Percentiles rank a stretch among this genome's conserved stretches.
phyloP scores from a whole-genome alignment of 2,888 invertebrate species.

The Caenorhabditis becei region DNA sequence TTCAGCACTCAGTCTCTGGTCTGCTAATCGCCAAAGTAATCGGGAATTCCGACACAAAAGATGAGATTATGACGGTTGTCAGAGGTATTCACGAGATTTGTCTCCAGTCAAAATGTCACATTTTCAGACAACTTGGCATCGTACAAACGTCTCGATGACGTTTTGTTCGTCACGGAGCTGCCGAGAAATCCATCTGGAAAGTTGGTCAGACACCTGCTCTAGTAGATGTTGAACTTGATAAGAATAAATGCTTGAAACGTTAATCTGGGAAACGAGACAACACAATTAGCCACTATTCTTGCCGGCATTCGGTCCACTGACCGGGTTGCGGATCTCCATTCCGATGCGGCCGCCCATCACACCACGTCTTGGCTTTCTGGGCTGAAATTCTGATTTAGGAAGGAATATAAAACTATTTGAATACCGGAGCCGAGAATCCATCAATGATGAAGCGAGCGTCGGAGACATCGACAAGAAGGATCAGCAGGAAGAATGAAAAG shows the following conservation, averaged over 20 bases:
- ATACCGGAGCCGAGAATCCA: background rate
- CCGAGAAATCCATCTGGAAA: conserved; percentile 70
- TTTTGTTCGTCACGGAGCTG: conserved; percentile 56
- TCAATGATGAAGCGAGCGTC: background rate
- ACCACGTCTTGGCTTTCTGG: background rate
- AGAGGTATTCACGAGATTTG: conserved; percentile 43
- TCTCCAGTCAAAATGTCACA: too few relatives aligned
- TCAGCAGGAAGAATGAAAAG: background rate
- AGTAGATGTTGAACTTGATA: conserved; percentile 7
- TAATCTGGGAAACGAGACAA: background rate
- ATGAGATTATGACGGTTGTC: conserved; percentile 51
- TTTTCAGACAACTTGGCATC: conserved; percentile 67
- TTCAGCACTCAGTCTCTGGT: conserved; percentile 13
- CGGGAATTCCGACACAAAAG: conserved; percentile 35
- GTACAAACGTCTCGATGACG: conserved; percentile 66
- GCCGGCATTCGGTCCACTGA: background rate
- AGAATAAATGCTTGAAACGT: conserved; percentile 7
- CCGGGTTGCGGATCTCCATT: conserved; percentile 28
- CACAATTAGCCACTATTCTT: conserved; percentile 4
- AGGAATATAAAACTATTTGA: background rate
- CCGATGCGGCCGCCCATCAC: conserved; percentile 37
- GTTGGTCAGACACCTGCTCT: conserved; percentile 44
- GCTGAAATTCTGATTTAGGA: background rate
- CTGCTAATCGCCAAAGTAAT: conserved; percentile 57
- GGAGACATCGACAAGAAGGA: background rate